These are phyloP conservation scores for Anthophora plumipes DNA, from an alignment of 2,888 invertebrate genomes.

Conservation along the genomic window DNA sequence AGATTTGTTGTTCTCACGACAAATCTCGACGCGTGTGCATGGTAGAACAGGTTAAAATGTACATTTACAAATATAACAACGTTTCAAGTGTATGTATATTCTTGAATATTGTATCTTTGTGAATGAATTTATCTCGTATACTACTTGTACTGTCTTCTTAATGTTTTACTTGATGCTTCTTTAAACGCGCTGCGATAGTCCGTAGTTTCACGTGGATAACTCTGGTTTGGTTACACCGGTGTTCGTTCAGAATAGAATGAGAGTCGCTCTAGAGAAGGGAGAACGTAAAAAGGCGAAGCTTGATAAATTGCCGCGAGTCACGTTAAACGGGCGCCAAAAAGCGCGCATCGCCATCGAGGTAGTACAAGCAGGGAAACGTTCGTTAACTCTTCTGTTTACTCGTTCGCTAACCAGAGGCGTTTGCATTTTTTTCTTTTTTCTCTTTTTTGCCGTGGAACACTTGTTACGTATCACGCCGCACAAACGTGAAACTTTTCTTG, in stretches of 20 bases:
- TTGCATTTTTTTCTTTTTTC: neutral
- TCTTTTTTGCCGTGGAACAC: neutral
- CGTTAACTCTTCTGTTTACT: conserved; percentile 8
- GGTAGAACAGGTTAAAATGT: no score
- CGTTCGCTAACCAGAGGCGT: neutral
- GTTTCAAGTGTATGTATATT: no score
- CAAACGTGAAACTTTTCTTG: conserved; percentile 4
- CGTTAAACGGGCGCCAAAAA: neutral
- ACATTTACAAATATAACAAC: no score
- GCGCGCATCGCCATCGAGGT: neutral
- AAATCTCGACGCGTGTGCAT: no score
- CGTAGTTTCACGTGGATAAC: no score
- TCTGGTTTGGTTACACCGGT: neutral
- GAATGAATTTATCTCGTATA: no score
- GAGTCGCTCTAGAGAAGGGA: neutral
- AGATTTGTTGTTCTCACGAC: no score
- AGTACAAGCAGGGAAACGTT: neutral
- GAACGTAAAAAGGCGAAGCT: conserved; percentile 5
- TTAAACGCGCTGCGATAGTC: no score
- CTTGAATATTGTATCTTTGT: no score
- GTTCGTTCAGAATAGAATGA: no score
- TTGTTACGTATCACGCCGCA: neutral
- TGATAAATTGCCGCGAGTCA: conserved; percentile 12
- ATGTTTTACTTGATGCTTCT: no score
- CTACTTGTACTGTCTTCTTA: no score